Conservation (phyloP, 2,113 vertebrate genomes). For the Epinephelus lanceolatus region DNA sequence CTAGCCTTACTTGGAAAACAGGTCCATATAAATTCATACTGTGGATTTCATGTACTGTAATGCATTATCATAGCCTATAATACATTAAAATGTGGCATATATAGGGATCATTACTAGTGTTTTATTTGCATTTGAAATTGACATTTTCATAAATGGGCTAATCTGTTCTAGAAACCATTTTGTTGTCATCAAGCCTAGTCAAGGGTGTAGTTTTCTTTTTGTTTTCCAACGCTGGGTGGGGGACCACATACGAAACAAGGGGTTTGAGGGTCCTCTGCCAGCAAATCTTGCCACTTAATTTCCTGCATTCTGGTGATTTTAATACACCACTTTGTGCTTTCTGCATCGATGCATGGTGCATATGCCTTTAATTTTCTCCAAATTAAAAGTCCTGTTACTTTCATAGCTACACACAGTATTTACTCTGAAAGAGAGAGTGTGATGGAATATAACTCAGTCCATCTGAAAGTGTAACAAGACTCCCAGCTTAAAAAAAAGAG, state of each 20-base stretch:
- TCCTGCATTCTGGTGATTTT: no score
- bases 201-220: no score
- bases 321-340: no score
- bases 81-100: background rate
- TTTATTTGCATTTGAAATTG: background rate
- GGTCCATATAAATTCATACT: background rate
- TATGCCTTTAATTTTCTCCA: no score
- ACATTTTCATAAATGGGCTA: background rate
- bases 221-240: no score
- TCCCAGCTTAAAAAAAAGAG: background rate
- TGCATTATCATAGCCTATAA: background rate
- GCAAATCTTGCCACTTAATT: no score
- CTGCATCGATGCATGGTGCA: no score
- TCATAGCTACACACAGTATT: no score
- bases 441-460: background rate
- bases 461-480: slow-evolving; percentile 41
- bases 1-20: background rate
- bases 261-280: no score
- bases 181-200: background rate
- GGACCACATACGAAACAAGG: no score
- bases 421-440: background rate
- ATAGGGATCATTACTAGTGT: background rate
- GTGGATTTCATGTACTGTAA: background rate
- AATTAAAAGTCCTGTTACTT: no score
- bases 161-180: background rate